Conservation (phyloP, 2,797 vertebrate species). For the Poliocrania exsul region DNA sequence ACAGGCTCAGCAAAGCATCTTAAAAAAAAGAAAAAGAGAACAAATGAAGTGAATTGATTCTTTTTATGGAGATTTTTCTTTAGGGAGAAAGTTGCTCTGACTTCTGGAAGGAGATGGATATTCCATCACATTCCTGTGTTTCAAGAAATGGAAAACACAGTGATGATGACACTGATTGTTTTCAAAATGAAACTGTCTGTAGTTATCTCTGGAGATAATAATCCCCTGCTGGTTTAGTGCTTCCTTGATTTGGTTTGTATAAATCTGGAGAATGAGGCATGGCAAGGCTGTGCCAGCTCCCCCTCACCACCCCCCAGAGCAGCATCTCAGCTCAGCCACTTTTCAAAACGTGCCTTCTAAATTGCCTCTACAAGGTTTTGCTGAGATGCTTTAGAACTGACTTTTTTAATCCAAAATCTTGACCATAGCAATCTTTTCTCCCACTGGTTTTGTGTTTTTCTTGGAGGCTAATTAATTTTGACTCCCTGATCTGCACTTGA, state of each 20-base stretch:
- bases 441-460: not conserved
- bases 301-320: not conserved
- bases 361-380: not conserved
- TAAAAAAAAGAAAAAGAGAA: not conserved
- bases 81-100: not conserved
- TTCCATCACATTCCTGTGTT: not conserved
- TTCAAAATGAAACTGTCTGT: slow-evolving; percentile 46
- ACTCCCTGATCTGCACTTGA: not conserved
- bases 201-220: slow-evolving; percentile 54
- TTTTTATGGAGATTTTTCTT: not conserved
- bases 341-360: not conserved
- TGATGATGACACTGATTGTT: not conserved
- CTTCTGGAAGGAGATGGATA: slow-evolving; percentile 2
- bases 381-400: not conserved
- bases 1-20: not conserved
- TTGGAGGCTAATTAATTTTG: not conserved
- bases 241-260: slow-evolving; percentile 55
- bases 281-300: not conserved
- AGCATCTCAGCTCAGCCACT: not conserved
- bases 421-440: not conserved
- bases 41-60: not conserved
- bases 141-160: slow-evolving; percentile 14
- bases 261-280: slow-evolving; percentile 41
- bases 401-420: not conserved
- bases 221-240: slow-evolving; percentile 58